Base-by-base conservation (phyloP, 2,113 vertebrate genomes). In the Alethe diademata region DNA sequence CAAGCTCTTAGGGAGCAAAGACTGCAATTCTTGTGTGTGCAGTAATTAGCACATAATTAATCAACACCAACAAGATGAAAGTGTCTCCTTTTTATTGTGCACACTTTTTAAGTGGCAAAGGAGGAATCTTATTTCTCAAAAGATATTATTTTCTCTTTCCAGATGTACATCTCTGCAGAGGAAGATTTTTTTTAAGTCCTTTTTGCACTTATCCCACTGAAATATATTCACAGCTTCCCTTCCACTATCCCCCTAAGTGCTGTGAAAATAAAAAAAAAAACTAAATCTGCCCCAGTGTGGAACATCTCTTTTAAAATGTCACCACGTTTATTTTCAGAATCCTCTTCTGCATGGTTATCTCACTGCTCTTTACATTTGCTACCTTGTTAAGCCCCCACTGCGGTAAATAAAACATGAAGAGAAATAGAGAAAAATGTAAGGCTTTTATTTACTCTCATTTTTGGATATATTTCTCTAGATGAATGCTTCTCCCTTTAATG, bases 401-500 rank as follows among this genome's bases (percentile, higher is more conserved):
- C 87, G 96, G 97, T 97, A 97, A 98, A 97, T 98, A 98, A 97
- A 98, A 97, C 97, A 97, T 96, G 97, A 97, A 97, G 96, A 95
- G 96, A 96, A 97, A 97, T 82, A 95, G 97, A 95, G 95, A 95
- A 96, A 97, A 97, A 96, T 94, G 96, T 96, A 96, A 93, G 92
- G 91, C 96, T 97, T 96, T 97, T 97, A 97, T 97, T 96, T 97
- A 97, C 97, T 97, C 96, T 96, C 97, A 91, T 97, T 97, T 98
- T 97, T 96, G 96, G 97, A 98, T 98, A 97, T 98, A 97, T 98
- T 98, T 98, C 97, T 98, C 97, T 96, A 97, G 97, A 97, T 96
- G 98, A 98, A 96, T 98, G 98, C 97, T 97, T 98, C 96, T 97
- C 95, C 97, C 97, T 98, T 98, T 98, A 98, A 98, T 98, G 98